A percentile compares a stretch with the other conserved stretches of the same genome.
Evolutionary conservation across 2,888 invertebrate species (phyloP).

Genomic region (Gnatocerus cornutus): DNA sequence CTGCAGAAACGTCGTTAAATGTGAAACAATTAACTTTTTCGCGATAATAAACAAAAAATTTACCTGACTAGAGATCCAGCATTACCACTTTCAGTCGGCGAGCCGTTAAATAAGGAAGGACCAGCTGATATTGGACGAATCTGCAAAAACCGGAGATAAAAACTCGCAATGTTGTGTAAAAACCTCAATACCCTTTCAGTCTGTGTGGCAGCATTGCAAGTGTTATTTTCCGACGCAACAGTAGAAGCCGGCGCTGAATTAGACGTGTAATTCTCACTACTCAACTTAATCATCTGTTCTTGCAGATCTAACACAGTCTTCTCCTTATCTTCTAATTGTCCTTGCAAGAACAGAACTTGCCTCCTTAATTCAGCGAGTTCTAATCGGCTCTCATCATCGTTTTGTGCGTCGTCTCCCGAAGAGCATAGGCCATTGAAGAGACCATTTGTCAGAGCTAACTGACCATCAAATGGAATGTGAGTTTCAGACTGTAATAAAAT

Average conservation of each 20-base stretch:
- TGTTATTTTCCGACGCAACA: conserved; percentile 72
- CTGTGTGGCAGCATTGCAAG: conserved; percentile 88
- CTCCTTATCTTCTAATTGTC: conserved; percentile 91
- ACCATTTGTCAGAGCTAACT: conserved; percentile 74
- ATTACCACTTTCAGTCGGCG: conserved; percentile 71
- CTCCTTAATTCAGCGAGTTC: conserved; percentile 87
- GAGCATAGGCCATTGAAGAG: conserved; percentile 76
- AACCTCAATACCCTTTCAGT: conserved; percentile 83
- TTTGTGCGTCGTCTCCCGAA: conserved; percentile 67
- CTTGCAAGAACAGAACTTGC: conserved; percentile 88
- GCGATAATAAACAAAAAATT: too few relatives aligned
- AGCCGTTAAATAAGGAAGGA: conserved; percentile 73
- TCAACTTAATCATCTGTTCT: conserved; percentile 78
- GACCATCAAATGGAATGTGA: conserved; percentile 89
- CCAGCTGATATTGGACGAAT: conserved; percentile 76
- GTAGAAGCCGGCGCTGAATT: conserved; percentile 69
- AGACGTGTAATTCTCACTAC: conserved; percentile 69
- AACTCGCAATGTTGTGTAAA: neutral
- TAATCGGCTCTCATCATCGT: conserved; percentile 72
- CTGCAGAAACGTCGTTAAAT: too few relatives aligned
- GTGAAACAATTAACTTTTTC: too few relatives aligned
- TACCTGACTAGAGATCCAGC: conserved; percentile 76
- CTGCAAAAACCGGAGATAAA: conserved; percentile 64
- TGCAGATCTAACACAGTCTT: conserved; percentile 86
- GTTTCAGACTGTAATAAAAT: conserved; percentile 81